Conservation (phyloP, 2,888 invertebrate genomes). For the Perdita meconis region DNA sequence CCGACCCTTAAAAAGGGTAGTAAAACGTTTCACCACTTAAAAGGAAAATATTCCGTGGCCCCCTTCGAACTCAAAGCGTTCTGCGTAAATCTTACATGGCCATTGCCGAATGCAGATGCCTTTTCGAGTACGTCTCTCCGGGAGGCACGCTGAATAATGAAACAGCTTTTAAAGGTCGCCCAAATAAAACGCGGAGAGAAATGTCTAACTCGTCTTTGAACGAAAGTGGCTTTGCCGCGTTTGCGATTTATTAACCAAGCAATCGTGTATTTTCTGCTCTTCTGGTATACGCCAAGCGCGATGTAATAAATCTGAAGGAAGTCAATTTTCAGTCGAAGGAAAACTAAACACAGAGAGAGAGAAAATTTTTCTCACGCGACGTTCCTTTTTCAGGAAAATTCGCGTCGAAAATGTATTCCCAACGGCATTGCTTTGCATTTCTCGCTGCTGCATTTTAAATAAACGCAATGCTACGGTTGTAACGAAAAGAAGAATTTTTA, state of each 20-base stretch:
- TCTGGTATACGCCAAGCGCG: neutral
- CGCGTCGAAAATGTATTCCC: neutral
- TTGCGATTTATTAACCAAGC: constrained; percentile 4
- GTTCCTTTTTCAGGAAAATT: neutral
- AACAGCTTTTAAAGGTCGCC: constrained; percentile 41
- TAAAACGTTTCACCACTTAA: constrained; percentile 29
- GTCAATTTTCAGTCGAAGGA: too few species aligned
- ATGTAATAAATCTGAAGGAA: neutral
- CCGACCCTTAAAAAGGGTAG: neutral
- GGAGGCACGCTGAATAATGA: constrained; percentile 57
- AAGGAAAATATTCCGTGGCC: constrained; percentile 27
- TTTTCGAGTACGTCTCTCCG: constrained; percentile 32
- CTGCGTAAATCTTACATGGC: constrained; percentile 29
- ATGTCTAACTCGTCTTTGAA: constrained; percentile 11
- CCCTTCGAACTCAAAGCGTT: constrained; percentile 27
- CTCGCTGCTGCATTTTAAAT: too few species aligned
- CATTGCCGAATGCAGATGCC: constrained; percentile 41
- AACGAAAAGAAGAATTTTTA: too few species aligned
- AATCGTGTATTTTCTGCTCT: neutral
- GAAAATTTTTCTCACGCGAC: too few species aligned
- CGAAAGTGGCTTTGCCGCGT: neutral
- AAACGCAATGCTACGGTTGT: too few species aligned
- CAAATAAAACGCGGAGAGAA: constrained; percentile 22
- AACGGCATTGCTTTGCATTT: neutral
- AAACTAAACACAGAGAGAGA: too few species aligned